Conservation (phyloP, 2,888 invertebrate species). For the Selenia dentaria region DNA sequence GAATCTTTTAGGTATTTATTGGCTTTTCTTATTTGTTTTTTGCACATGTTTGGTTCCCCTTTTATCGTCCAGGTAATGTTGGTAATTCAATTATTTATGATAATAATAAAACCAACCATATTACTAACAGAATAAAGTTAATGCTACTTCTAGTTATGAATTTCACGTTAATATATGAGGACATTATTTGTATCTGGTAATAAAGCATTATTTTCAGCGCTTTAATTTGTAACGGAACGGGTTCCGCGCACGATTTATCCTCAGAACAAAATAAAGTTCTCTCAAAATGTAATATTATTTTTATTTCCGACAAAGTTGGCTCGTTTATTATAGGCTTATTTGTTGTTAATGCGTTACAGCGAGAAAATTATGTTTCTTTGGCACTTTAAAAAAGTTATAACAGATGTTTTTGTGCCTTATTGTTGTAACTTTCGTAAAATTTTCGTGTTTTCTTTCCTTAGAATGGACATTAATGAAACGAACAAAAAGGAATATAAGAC, state of each 20-base stretch:
- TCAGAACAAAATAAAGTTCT: constrained; percentile 46
- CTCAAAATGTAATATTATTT: constrained; percentile 2
- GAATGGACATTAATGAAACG: constrained; percentile 12
- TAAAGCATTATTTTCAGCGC: constrained; percentile 30
- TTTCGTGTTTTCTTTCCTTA: constrained; percentile 20
- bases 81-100: too few species aligned
- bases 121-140: too few species aligned
- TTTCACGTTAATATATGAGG: too few species aligned
- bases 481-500: constrained; percentile 6
- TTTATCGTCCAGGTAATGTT: too few species aligned
- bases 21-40: too few species aligned
- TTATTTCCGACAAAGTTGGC: constrained; percentile 42
- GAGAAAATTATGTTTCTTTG: constrained; percentile 49
- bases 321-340: constrained; percentile 62
- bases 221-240: constrained; percentile 56
- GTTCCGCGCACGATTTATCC: constrained; percentile 47
- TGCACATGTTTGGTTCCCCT: too few species aligned
- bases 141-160: too few species aligned
- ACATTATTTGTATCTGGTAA: neutral
- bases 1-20: too few species aligned
- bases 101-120: too few species aligned
- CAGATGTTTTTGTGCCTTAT: constrained; percentile 33
- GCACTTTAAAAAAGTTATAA: constrained; percentile 37
- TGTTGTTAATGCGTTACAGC: constrained; percentile 55
- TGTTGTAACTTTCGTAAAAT: constrained; percentile 1